phyloP scores from a whole-genome alignment of 2,797 vertebrate genomes.

The Kryptopterus vitreolus region DNA sequence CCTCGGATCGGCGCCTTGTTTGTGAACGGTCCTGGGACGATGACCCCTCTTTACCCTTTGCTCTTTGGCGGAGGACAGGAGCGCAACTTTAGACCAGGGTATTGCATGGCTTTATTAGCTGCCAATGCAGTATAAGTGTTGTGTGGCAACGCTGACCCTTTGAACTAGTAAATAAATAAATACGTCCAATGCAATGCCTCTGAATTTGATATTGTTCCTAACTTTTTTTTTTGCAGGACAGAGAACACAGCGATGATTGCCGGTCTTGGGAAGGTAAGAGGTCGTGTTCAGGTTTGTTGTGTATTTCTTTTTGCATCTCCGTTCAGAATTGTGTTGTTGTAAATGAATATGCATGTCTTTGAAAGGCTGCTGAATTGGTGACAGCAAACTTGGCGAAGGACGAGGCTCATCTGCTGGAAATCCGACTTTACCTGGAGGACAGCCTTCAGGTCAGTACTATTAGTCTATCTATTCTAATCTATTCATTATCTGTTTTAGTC shows the following conservation, averaged over 20 bases:
- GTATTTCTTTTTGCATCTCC: not conserved
- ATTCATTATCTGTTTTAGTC: not conserved
- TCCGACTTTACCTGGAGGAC: slow-evolving; percentile 85
- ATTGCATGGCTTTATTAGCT: slow-evolving; percentile 28
- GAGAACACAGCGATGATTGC: slow-evolving; percentile 98
- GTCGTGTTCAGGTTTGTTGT: not conserved
- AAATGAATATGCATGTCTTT: not conserved
- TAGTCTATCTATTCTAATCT: not conserved
- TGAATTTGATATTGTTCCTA: slow-evolving; percentile 43
- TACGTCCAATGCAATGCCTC: slow-evolving; percentile 10
- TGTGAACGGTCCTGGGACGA: slow-evolving; percentile 69
- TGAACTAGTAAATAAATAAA: slow-evolving; percentile 18
- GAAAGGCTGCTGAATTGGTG: slow-evolving; percentile 92
- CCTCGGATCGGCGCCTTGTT: slow-evolving; percentile 90
- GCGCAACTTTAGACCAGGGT: slow-evolving; percentile 91
- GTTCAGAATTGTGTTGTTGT: not conserved
- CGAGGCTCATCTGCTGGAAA: slow-evolving; percentile 78
- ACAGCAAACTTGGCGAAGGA: slow-evolving; percentile 77
- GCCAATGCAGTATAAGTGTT: not conserved
- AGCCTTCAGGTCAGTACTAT: slow-evolving; percentile 75
- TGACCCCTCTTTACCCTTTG: slow-evolving; percentile 82
- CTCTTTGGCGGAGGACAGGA: slow-evolving; percentile 95
- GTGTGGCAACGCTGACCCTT: slow-evolving; percentile 10
- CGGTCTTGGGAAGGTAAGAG: slow-evolving; percentile 88
- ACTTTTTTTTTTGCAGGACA: slow-evolving; percentile 76